Evolutionary conservation across 2,888 invertebrate genomes (phyloP).

Genomic region (Yponomeuta plumbellus): DNA sequence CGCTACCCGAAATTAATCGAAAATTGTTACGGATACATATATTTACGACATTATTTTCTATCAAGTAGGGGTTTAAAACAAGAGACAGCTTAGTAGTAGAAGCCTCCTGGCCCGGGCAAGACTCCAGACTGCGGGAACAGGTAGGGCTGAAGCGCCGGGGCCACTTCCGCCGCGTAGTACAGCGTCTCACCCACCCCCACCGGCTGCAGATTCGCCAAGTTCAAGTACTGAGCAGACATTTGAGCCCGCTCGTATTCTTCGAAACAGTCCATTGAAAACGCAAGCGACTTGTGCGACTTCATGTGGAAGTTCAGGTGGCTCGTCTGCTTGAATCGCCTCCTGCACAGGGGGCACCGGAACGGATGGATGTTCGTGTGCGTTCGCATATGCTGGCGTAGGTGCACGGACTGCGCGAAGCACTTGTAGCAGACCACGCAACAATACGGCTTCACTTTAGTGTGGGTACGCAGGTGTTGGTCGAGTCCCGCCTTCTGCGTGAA

Average conservation of each 20-base stretch:
- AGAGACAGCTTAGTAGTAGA: no score
- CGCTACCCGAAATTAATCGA: no score
- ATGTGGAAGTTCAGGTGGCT: slow-evolving; percentile 69
- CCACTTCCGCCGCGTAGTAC: slow-evolving; percentile 59
- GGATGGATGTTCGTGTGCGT: slow-evolving; percentile 71
- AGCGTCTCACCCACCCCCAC: slow-evolving; percentile 58
- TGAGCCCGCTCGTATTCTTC: neutral
- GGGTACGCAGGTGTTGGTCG: slow-evolving; percentile 67
- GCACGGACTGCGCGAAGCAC: slow-evolving; percentile 68
- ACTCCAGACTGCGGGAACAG: neutral
- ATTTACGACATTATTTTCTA: no score
- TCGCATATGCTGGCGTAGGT: slow-evolving; percentile 68
- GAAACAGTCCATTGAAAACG: neutral
- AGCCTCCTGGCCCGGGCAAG: neutral
- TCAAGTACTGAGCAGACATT: slow-evolving; percentile 33
- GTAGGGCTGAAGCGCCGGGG: slow-evolving; percentile 23
- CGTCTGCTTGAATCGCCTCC: slow-evolving; percentile 64
- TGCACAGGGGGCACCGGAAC: slow-evolving; percentile 60
- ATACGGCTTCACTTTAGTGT: slow-evolving; percentile 68
- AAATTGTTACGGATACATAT: no score
- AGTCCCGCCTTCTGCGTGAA: slow-evolving; percentile 69
- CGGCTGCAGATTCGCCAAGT: slow-evolving; percentile 52
- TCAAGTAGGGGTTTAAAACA: no score
- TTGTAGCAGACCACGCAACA: slow-evolving; percentile 65
- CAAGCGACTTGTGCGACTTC: slow-evolving; percentile 45